Conservation (phyloP, 2,113 vertebrate genomes). For the Choloepus hoffmanni region DNA sequence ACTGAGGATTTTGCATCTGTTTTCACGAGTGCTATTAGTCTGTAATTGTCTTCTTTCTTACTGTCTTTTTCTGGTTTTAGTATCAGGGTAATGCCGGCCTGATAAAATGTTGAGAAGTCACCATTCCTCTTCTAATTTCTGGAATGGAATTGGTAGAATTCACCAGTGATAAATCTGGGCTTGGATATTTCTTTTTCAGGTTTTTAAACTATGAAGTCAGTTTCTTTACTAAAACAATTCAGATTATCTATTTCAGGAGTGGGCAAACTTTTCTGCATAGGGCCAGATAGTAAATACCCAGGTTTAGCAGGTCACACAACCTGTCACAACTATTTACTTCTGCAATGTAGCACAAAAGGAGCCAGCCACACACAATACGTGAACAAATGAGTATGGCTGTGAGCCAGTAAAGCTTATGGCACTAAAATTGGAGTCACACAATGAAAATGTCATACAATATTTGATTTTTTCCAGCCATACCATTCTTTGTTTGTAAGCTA, state of each 20-base stretch:
- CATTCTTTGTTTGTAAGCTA: background rate
- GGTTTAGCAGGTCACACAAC: background rate
- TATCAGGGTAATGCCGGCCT: background rate
- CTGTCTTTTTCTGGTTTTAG: background rate
- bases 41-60: background rate
- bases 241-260: conserved; percentile 19
- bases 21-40: background rate
- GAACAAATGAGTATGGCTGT: background rate
- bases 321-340: background rate
- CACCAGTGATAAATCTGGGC: background rate
- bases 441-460: no score
- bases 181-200: background rate
- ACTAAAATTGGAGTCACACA: no score
- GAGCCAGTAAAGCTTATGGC: background rate
- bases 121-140: background rate
- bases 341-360: background rate
- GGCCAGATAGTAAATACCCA: background rate
- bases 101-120: background rate
- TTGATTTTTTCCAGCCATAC: no score
- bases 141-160: background rate
- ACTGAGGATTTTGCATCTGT: background rate
- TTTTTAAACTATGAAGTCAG: background rate
- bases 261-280: background rate
- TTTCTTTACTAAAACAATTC: conserved; percentile 17
- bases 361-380: background rate